Base-by-base conservation (phyloP, 2,888 invertebrate genomes). In the Tanypteryx hageni region DNA sequence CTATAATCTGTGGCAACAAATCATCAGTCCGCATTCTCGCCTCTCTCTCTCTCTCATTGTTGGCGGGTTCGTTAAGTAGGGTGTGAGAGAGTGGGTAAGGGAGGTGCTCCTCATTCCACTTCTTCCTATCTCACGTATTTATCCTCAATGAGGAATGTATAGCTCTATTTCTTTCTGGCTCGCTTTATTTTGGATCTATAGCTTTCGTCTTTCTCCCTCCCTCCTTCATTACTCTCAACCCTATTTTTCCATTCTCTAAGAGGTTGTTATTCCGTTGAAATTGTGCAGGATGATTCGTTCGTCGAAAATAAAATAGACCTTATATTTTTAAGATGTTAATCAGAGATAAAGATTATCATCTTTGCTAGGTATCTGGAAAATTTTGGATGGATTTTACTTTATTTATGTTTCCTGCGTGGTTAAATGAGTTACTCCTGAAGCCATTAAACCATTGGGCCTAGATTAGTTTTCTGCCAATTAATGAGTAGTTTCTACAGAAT, bases 1-100 rank as follows among this genome's bases (percentile, higher is more conserved):
- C 76, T 76, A 76, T 76, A 76, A 76, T 76, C 76, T 76, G 76
- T 27, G 76, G 76, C 76, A 27, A 76, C 76, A 76, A 76, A 76
- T 76, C 76, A 76, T 27, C 76, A 8, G 76, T 10, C 27, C 76
- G 76, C 76, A 2, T 13, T 61, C 61, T 61, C 61, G 22, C 22
- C 76, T 27, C 22, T 7, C 44, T 44, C 44, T 44, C 44, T 44
- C 44, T 44, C 27, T 76, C 76, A 76, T 76, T 76, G 76, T 76
- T 76, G 18, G 22, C 76, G 76, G 27, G 22, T 76, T 76, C 13
- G 76, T 76, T 76, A 76, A 76, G 27, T 76, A 76, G 76, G 76
- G 76, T 22, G 27, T 27, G 76, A 27, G 27, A 76, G 76, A 76
- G 76, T 16, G 76, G 76, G n/a, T 5, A 44, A 5, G 44, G 44